Base-by-base conservation (phyloP, 2,797 vertebrate species). In the Ciconia nigra region DNA sequence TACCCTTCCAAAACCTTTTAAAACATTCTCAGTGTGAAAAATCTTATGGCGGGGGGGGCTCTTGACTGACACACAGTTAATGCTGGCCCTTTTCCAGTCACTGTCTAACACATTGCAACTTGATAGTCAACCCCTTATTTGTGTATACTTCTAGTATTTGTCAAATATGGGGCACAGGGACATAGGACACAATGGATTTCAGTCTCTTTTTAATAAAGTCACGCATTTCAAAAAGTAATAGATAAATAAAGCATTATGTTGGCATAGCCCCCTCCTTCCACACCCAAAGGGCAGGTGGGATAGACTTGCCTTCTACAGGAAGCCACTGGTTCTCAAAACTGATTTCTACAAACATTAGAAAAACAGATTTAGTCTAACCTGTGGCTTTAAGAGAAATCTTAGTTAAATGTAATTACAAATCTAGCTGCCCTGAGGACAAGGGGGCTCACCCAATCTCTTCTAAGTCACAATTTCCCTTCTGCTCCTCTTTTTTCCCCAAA, bases 11-110 rank as follows among this genome's bases (percentile, higher is more conserved):
- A 65, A 74, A 71, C 35, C 4, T 67, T 76, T 66, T 58, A n/a
- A 80, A 76, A 80, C 18, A 29, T 54, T 57, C 14, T 49, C 66
- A 37, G 4, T 29, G 15, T 44, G 44, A 76, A 72, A 80, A 80
- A 52, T 42, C 26, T 74, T 10, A 7, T 5, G 4, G 37, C 0
- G 2, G 5, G 2, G 2, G 4, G 3, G 15, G 9, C 17, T 35
- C n/a, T 47, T n/a, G 14, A 81, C 20, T 41, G 59, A 67, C 41
- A 46, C 8, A 25, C 29, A 80, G 17, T 55, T 51, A 91, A 66
- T n/a, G 31, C 31, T 80, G 47, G 15, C 35, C 44, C 19, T 77
- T 88, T 82, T 88, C 29, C 42, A 74, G 24, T 89, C 57, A 59
- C 33, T 47, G 11, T 55, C 41, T 76, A 81, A 83, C 13, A 81